These are phyloP conservation scores for Asobara japonica DNA, from an alignment of 1,140 invertebrate genomes.

Conservation along the genomic window DNA sequence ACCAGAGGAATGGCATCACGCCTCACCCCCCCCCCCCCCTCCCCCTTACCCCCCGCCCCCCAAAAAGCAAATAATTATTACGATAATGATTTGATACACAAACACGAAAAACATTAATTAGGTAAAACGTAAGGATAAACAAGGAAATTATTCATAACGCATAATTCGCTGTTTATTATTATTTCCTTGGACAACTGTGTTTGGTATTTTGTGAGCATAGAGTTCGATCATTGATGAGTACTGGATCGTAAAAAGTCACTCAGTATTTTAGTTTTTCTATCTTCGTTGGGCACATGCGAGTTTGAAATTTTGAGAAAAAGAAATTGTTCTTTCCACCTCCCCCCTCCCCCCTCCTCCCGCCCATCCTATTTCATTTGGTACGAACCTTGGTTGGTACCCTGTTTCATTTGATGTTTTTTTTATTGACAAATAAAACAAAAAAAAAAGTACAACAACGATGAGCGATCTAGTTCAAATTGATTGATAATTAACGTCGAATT, in stretches of 20 bases:
- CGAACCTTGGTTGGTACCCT: not conserved
- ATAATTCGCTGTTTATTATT: not conserved
- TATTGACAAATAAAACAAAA: not conserved
- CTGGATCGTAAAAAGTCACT: constrained; percentile 1
- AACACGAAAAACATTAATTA: constrained; percentile 61
- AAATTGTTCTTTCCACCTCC: no score
- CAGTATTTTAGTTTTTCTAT: constrained; percentile 17
- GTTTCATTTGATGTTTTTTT: not conserved
- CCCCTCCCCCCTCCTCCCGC: no score
- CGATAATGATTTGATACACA: constrained; percentile 66
- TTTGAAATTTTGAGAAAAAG: no score
- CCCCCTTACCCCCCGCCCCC: no score
- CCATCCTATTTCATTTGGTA: no score
- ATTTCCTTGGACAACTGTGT: not conserved
- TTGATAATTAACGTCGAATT: not conserved
- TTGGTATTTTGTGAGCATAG: constrained; percentile 1
- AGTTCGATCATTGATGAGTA: not conserved
- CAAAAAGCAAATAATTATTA: constrained; percentile 37
- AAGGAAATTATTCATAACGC: not conserved
- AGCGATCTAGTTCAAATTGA: not conserved
- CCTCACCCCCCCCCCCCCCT: no score
- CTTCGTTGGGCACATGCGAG: not conserved
- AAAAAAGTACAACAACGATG: not conserved
- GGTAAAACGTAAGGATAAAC: constrained; percentile 52
- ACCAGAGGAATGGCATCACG: not conserved